Base-by-base conservation (phyloP, 2,888 invertebrate species). In the Spodoptera picta region DNA sequence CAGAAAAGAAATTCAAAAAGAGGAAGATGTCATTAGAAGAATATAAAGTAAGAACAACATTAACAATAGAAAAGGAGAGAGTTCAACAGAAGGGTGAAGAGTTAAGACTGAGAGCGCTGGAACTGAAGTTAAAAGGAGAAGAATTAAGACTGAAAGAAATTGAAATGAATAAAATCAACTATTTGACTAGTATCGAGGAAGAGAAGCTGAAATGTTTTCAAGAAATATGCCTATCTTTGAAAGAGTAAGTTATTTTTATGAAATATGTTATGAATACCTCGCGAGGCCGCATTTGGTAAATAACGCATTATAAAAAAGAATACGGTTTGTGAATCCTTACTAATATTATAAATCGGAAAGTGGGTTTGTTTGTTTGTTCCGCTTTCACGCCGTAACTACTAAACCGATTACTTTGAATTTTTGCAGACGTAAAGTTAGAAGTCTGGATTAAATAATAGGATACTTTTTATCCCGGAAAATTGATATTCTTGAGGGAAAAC, bases 91-190 rank as follows among this genome's bases (percentile, higher is more conserved):
- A 80, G 60, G 80, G 61, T 62, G 87, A 87, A 62, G 87, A 87
- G 56, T 64, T 87, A 69, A 80, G 87, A 70, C 70, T 87, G 47
- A 79, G 77, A 73, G 87, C 87, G 12, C 58, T 87, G 41, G 87
- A 87, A 55, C 61, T 87, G 48, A 87, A 87, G 42, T 61, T 87
- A 1, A 87, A 85, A 76, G 85, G 83, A 72, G 87, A 87, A 47
- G 87, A 87, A 49, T 73, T 87, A 58, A 82, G 78, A 75, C 60
- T 87, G 58, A 85, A 87, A 55, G 87, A 87, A 67, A 77, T 80
- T 6, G 87, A 87, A 61, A 87, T 87, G 83, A 85, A 84, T 48
- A 87, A 87, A 78, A 83, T 87, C 5, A 87, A 86, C 41, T 83
- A 85, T 66, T 72, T 87, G 46, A 87, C 86, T 12, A 85, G 74